Conservation (phyloP, 2,113 vertebrate species). For the Philantomba maxwellii region DNA sequence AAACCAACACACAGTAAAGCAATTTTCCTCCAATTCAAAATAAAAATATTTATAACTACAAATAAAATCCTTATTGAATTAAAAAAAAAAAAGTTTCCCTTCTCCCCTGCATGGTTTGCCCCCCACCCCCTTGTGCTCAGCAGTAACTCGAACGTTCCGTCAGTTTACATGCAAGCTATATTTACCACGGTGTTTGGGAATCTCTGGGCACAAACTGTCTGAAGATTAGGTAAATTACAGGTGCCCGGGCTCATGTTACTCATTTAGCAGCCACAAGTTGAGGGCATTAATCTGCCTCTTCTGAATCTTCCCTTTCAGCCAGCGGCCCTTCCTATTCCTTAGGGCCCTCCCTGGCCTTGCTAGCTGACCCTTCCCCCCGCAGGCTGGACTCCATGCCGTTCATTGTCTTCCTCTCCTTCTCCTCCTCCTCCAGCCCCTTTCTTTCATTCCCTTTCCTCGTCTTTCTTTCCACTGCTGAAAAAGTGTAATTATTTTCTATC, state of each 20-base stretch:
- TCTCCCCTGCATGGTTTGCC: background rate
- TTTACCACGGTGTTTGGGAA: slow-evolving; percentile 51
- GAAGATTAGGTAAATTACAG: slow-evolving; percentile 52
- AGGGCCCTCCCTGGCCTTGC: background rate
- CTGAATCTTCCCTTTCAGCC: background rate
- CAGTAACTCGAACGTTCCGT: slow-evolving; percentile 34
- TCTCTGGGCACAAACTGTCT: slow-evolving; percentile 51
- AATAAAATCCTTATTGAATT: background rate
- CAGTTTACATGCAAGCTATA: slow-evolving; percentile 44
- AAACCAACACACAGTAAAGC: background rate
- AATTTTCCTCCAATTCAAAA: background rate
- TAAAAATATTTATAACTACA: background rate
- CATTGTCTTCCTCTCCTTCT: background rate
- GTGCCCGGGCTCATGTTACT: slow-evolving; percentile 30
- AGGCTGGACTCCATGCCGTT: background rate
- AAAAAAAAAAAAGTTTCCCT: background rate
- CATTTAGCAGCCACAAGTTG: background rate
- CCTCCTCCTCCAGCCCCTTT: background rate
- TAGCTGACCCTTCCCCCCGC: background rate
- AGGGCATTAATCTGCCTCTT: background rate
- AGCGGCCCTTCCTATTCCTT: background rate
- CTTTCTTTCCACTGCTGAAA: background rate
- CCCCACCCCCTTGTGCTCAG: background rate
- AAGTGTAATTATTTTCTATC: background rate
- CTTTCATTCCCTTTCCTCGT: background rate